phyloP scores from a whole-genome alignment of 2,888 invertebrate species.

The Erpobdella octoculata region DNA sequence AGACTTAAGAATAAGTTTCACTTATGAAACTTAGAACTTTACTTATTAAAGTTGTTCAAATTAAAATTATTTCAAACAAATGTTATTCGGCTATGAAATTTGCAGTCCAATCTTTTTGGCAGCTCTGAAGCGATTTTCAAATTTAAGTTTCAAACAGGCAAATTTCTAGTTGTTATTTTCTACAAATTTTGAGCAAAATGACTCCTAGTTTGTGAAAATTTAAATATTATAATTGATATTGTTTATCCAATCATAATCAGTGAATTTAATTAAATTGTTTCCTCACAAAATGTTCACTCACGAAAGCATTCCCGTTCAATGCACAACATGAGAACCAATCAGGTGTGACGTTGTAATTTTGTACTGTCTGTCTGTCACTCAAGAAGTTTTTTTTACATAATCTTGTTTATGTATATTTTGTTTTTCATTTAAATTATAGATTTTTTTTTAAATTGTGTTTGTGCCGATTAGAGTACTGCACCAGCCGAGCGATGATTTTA shows the following conservation, averaged over 20 bases:
- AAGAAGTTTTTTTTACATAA: no score
- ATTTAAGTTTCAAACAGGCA: no score
- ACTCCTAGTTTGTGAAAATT: background rate
- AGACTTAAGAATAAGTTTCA: no score
- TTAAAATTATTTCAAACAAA: background rate
- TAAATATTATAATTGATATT: background rate
- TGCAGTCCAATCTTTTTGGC: background rate
- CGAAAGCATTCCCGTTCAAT: slow-evolving; percentile 8
- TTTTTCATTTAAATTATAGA: no score
- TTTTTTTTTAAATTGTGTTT: no score
- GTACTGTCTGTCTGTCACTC: background rate
- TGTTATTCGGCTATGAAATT: background rate
- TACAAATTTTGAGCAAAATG: background rate
- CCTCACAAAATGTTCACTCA: background rate
- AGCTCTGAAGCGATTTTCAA: background rate
- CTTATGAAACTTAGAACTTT: no score
- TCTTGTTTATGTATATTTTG: no score
- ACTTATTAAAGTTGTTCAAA: no score
- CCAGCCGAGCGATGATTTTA: no score
- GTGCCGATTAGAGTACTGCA: no score
- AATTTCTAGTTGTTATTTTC: background rate
- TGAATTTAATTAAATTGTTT: background rate
- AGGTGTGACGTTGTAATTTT: background rate
- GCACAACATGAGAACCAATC: slow-evolving; percentile 16
- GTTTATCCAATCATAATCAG: background rate